Base-by-base conservation (phyloP, 2,888 invertebrate species). In the Schizaphis graminum region DNA sequence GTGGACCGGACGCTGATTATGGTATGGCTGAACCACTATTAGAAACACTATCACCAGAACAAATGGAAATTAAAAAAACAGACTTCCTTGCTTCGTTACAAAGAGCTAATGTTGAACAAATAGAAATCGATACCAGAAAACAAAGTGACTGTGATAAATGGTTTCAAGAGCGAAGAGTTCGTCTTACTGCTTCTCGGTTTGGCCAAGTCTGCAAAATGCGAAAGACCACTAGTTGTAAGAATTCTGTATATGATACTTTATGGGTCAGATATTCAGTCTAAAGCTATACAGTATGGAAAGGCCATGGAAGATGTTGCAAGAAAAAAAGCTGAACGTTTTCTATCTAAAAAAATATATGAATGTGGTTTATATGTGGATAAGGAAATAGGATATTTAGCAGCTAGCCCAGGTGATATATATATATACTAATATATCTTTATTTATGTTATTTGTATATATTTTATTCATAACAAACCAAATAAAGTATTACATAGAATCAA, bases 1-100 rank as follows among this genome's bases (percentile, higher is more conserved):
- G 41, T 89, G 89, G 56, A 56, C 56, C 56, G 41, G 89, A 89
- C 21, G 56, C 53, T 56, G 89, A 89, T 57, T 89, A 89, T 89
- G 89, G 89, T 41, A 35, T 89, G 41, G 89, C 89, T 56, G 89
- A 89, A 56, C 89, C 56, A 57, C 41, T 89, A 24, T 35, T 89
- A 56, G 56, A 89, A 57, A 35, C 11, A 89, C 41, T 89, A 41
- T 89, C 56, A 89, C 57, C 57, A 57, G 57, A 57, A 57, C 24
- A 57, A 57, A 57, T 57, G 57, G 26, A 26, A 26, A 57, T 56
- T n/a, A 56, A 89, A 89, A 89, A 89, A 89, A 57, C 1, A 41
- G 35, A 56, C 11, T 89, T 89, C 35, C 35, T 89, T 35, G 56
- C 53, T 41, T 89, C 89, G 24, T 89, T 89, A 41, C 35, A 57